Evolutionary conservation across 2,113 vertebrate genomes (phyloP), one percentile per base, ranked within the genome.

Genomic region (Rutilus rutilus): DNA sequence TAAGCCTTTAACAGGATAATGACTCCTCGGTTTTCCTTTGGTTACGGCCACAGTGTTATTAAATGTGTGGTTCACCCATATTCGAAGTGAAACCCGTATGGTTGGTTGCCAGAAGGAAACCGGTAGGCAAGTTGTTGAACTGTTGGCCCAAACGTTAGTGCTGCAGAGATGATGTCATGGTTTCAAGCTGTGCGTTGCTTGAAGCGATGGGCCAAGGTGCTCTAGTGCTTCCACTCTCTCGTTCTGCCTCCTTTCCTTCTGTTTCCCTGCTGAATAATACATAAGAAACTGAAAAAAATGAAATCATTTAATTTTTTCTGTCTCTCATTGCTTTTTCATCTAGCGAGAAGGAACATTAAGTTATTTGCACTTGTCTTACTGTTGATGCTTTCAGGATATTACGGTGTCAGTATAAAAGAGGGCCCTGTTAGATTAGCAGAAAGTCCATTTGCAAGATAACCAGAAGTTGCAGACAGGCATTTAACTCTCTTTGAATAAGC

Each of bases 121-220:
- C n/a, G n/a, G n/a, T n/a, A n/a, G 73, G 87, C 85, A 84, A 86
- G 80, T 79, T 83, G 86, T 60, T 79, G 77, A 79, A 85, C 78
- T 77, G 80, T 83, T 89, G 78, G 87, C 64, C 78, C 79, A 45
- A 4, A 39, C 15, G 42, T 69, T 91, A 91, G 91, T 92, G 89
- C 92, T 94, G 92, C 94, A 94, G 91, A 89, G 92, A 92, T 95
- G 94, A 95, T 93, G 93, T 94, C 92, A 95, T 93, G 86, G 89
- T 90, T 91, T 86, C 75, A 89, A 87, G 52, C 76, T 23, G 87
- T 60, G 78, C 59, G 67, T 82, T 84, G 81, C 89, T 76, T 86
- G 78, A 82, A 85, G 82, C 10, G 64, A 59, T 47, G 82, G 47
- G 76, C 57, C 60, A 65, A 60, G 84, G 59, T 86, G 78, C 50